These are phyloP conservation scores for Pantherophis alleghaniensis DNA, from an alignment of 2,797 vertebrate genomes.

Conservation along the genomic window DNA sequence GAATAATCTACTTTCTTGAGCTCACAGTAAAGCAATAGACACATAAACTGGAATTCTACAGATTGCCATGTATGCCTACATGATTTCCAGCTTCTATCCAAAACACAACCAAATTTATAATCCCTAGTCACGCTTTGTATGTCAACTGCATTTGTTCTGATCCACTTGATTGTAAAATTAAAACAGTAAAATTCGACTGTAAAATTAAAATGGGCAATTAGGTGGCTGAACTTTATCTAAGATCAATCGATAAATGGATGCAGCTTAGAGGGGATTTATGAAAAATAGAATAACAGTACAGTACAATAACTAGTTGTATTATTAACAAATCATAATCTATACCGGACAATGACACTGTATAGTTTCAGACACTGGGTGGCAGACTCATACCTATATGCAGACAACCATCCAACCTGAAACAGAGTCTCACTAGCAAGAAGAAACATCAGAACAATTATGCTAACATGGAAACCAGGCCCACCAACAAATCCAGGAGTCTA, in stretches of 20 bases:
- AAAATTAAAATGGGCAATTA: background rate
- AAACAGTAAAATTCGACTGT: background rate
- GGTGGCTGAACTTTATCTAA: background rate
- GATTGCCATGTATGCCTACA: background rate
- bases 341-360: background rate
- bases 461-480: background rate
- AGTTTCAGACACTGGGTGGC: background rate
- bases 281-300: background rate
- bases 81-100: background rate
- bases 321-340: background rate
- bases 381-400: background rate
- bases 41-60: background rate
- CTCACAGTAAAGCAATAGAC: background rate
- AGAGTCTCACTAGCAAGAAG: background rate
- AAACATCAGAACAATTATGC: background rate
- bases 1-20: background rate
- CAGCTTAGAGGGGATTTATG: background rate
- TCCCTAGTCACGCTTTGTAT: background rate
- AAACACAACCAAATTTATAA: background rate
- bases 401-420: background rate
- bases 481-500: background rate
- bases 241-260: background rate
- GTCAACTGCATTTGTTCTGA: background rate
- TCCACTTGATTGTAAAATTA: background rate
- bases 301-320: background rate